Evolutionary conservation across 2,888 invertebrate species (phyloP).

Genomic region (Dolomedes plantarius): DNA sequence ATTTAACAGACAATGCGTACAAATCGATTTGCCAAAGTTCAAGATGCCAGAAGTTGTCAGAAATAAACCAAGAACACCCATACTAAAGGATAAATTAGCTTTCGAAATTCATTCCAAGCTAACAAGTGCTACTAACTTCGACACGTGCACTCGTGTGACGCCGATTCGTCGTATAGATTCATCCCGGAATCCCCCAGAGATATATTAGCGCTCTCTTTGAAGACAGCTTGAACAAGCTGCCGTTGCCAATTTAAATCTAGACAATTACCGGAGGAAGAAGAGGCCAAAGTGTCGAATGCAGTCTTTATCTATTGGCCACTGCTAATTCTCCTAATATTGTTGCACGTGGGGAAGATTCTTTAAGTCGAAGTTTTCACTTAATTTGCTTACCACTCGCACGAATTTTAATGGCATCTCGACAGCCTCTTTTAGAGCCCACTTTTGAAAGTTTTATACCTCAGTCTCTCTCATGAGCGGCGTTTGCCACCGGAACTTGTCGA

Average conservation of each 20-base stretch:
- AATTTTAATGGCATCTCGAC: neutral
- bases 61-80: too few relatives aligned
- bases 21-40: too few relatives aligned
- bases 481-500: neutral
- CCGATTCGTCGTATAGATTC: neutral
- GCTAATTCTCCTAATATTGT: neutral
- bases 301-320: neutral
- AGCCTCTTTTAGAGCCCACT: conserved; percentile 4
- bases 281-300: neutral
- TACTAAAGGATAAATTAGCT: too few relatives aligned
- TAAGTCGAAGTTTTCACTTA: conserved; percentile 1
- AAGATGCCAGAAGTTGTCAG: too few relatives aligned
- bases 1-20: too few relatives aligned
- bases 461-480: neutral
- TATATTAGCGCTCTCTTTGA: neutral
- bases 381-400: neutral
- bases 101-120: too few relatives aligned
- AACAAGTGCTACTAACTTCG: too few relatives aligned
- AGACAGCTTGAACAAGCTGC: neutral
- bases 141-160: too few relatives aligned
- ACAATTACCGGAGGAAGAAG: neutral
- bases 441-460: conserved; percentile 37
- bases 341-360: neutral
- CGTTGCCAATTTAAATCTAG: neutral
- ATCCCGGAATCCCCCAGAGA: neutral